Evolutionary conservation across 2,113 vertebrate species (phyloP), one percentile per base, ranked within the genome.

Genomic region (Orthonyx spaldingii): DNA sequence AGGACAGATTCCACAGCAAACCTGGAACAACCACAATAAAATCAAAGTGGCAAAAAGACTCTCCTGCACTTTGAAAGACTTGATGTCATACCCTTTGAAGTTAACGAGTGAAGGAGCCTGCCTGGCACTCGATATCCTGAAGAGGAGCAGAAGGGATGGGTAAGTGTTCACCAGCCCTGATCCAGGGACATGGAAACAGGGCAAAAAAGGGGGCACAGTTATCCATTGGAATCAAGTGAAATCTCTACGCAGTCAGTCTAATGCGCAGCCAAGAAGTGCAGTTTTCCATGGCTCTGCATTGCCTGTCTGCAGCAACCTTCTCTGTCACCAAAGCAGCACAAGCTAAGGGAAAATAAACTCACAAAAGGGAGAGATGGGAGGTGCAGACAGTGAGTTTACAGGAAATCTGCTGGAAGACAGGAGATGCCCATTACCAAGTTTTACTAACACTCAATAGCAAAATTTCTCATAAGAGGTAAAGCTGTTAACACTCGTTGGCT

Each of bases 1-100:
- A 99, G 12, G 99, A 99, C 89, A 99, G 98, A 96, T 99, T 99
- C 99, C 99, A 99, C 90, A 99, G 81, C 90, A 99, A 97, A 81
- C 99, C 99, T 99, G 85, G 18, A 92, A 88, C 24, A 90, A 8
- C 28, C 78, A 90, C 80, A 56, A 70, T 11, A 80, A 87, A 83
- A 60, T 84, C 28, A 76, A 56, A 91, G 59, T 49, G 42, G 55
- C 65, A 50, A 65, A 42, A 72, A n/a, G 37, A 70, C 44, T 57
- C 33, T 35, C 16, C 20, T 42, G 37, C 23, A 39, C 33, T 79
- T 41, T 59, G 32, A 63, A 74, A 88, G 56, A 22, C 16, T 32
- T 42, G n/a, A 87, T 71, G 63, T 84, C 35, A 60, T 33, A 42
- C 7, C 53, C 52, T 52, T 44, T 37, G 24, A 74, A 69, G 22